Conservation (phyloP, 2,888 invertebrate genomes). For the Pimpla rufipes region DNA sequence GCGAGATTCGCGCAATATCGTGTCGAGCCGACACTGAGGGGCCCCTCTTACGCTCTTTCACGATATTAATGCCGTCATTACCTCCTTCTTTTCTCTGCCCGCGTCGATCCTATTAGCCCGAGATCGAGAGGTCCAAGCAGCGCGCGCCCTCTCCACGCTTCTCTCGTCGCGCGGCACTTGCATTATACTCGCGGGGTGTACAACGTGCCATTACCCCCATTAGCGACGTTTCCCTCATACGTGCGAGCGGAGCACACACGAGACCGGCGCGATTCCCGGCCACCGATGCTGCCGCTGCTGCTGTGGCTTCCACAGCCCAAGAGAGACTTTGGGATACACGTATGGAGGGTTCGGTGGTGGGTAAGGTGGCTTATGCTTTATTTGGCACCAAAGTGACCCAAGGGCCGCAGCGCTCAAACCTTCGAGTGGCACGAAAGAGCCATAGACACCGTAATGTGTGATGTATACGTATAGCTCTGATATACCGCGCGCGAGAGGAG, state of each 20-base stretch:
- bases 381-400: slow-evolving; percentile 1
- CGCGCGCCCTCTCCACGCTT: slow-evolving; percentile 23
- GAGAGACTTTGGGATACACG: slow-evolving; percentile 9
- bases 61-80: slow-evolving; percentile 77
- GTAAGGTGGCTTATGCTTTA: neutral
- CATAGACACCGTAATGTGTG: neutral
- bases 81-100: slow-evolving; percentile 72
- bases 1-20: slow-evolving; percentile 52
- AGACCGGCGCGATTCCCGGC: slow-evolving; percentile 19
- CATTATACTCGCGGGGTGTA: slow-evolving; percentile 62
- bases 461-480: no score
- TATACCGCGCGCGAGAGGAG: no score
- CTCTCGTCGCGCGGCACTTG: slow-evolving; percentile 40
- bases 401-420: neutral
- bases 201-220: slow-evolving; percentile 76
- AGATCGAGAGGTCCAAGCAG: slow-evolving; percentile 41
- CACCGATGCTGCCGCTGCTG: neutral
- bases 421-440: neutral
- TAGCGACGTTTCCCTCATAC: slow-evolving; percentile 72
- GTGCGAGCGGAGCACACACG: slow-evolving; percentile 55
- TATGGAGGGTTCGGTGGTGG: neutral
- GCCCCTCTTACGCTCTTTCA: slow-evolving; percentile 47
- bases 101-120: slow-evolving; percentile 71
- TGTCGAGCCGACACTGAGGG: slow-evolving; percentile 27
- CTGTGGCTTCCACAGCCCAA: neutral